A percentile compares a stretch with the other conserved stretches of the same genome.
These are phyloP conservation scores for Harpagifer antarcticus DNA, from an alignment of 2,797 vertebrate genomes.

Conservation along the genomic window DNA sequence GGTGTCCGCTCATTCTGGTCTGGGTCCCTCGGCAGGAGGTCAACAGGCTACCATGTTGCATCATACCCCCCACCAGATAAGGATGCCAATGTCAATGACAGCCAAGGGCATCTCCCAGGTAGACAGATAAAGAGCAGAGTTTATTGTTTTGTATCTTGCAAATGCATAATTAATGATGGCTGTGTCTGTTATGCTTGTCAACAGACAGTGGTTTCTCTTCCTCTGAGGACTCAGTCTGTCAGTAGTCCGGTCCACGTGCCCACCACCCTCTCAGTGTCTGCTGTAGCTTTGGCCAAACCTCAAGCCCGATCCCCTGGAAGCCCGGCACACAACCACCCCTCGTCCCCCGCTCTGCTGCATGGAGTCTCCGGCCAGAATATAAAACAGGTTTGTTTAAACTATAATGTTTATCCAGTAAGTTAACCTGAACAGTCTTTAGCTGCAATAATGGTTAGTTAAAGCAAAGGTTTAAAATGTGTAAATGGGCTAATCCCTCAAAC, in stretches of 20 bases:
- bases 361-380: conserved; percentile 91
- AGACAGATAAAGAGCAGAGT: conserved; percentile 13
- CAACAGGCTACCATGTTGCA: conserved; percentile 88
- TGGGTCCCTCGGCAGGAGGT: conserved; percentile 79
- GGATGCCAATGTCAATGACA: conserved; percentile 89
- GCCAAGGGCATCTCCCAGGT: conserved; percentile 94
- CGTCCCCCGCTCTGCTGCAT: conserved; percentile 88
- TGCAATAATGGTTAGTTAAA: background rate
- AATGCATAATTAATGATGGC: background rate
- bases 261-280: conserved; percentile 86
- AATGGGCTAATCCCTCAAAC: background rate
- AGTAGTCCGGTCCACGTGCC: conserved; percentile 86
- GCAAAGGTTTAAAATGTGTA: background rate
- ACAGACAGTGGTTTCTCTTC: conserved; percentile 92
- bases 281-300: conserved; percentile 87
- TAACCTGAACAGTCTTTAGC: background rate
- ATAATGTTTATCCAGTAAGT: background rate
- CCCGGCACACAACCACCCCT: conserved; percentile 79
- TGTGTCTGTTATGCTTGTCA: conserved; percentile 1
- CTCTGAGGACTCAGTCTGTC: conserved; percentile 88
- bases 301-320: conserved; percentile 86
- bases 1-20: conserved; percentile 88
- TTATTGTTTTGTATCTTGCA: conserved; percentile 1
- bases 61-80: conserved; percentile 90
- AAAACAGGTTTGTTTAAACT: conserved; percentile 89